A percentile compares a stretch with the other conserved stretches of the same genome.
These are phyloP conservation scores for Sphaerophoria taeniata DNA, from an alignment of 2,888 invertebrate species.

Conservation along the genomic window DNA sequence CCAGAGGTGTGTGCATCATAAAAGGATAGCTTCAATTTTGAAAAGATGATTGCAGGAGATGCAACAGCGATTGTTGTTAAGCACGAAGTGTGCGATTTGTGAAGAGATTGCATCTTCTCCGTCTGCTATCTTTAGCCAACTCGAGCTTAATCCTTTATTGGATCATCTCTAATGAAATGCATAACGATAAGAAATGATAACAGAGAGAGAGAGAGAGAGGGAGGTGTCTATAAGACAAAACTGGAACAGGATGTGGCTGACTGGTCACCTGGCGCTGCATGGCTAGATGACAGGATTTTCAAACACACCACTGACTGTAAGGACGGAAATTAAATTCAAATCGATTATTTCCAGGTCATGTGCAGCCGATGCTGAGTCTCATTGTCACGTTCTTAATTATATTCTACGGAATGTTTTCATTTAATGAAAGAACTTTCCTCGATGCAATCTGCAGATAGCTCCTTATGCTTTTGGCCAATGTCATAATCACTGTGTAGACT, in stretches of 20 bases:
- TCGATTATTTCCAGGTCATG: slow-evolving; percentile 74
- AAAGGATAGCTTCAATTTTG: slow-evolving; percentile 25
- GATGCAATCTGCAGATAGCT: slow-evolving; percentile 70
- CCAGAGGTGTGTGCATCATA: too few relatives aligned
- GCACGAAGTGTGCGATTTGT: slow-evolving; percentile 1
- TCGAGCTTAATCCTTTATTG: slow-evolving; percentile 33
- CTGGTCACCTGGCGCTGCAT: neutral
- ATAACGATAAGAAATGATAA: slow-evolving; percentile 50
- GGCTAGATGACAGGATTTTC: neutral
- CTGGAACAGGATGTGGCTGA: neutral
- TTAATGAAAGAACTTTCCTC: slow-evolving; percentile 71
- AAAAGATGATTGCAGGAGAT: slow-evolving; percentile 36
- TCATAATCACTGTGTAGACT: slow-evolving; percentile 58
- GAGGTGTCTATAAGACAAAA: neutral
- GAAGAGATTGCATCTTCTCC: slow-evolving; percentile 18
- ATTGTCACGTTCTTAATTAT: slow-evolving; percentile 75
- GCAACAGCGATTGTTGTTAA: slow-evolving; percentile 38
- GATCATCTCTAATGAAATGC: slow-evolving; percentile 68
- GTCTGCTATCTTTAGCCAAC: slow-evolving; percentile 9
- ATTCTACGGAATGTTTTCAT: slow-evolving; percentile 64
- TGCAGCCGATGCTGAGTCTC: slow-evolving; percentile 72
- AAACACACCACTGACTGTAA: slow-evolving; percentile 15
- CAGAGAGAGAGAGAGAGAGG: neutral
- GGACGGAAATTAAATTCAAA: slow-evolving; percentile 71
- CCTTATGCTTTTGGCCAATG: slow-evolving; percentile 63